Base-by-base conservation (phyloP, 2,113 vertebrate genomes). In the Mugil cephalus region DNA sequence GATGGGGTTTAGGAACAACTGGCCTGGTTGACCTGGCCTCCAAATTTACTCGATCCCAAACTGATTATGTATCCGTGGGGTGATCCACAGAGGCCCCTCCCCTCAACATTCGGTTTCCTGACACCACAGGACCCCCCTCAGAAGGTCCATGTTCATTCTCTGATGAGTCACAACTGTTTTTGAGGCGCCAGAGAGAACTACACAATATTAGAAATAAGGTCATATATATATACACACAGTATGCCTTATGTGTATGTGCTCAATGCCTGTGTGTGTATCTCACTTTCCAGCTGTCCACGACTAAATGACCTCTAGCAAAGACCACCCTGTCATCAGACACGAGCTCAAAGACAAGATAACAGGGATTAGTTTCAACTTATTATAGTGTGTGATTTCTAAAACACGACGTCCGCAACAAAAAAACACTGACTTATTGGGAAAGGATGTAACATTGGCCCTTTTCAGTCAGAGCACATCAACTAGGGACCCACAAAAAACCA, bases 281-380 rank as follows among this genome's bases (percentile, higher is more conserved):
- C 67, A 75, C 72, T 75, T 87, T 67, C 55, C 77, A 84, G 61
- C 80, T 80, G 71, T 72, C 69, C 79, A 54, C 77, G 72, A 74
- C 77, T 61, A 80, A 35, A 82, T 56, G 66, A 66, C 77, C 79
- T 78, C n/a, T 50, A 18, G 43, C 67, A 21, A 56, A 79, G 75
- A 69, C 77, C 69, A 12, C 52, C 34, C 74, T 80, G 80, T 87
- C 85, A 91, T 72, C 82, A 80, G 80, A 85, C 56, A 72, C 80
- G 17, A 36, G 76, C 87, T 91, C 86, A 89, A 92, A 90, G 85
- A 87, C 77, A 84, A 73, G 54, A 74, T 73, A 83, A 82, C 68
- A 30, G 40, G 73, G 76, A 82, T 79, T 69, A 4, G 51, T 77
- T 84, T 87, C 77, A 74, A 42, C 79, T 63, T 36, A 56, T 48